Evolutionary conservation across 2,888 invertebrate species (phyloP).

Genomic region (Notodonta ziczac): DNA sequence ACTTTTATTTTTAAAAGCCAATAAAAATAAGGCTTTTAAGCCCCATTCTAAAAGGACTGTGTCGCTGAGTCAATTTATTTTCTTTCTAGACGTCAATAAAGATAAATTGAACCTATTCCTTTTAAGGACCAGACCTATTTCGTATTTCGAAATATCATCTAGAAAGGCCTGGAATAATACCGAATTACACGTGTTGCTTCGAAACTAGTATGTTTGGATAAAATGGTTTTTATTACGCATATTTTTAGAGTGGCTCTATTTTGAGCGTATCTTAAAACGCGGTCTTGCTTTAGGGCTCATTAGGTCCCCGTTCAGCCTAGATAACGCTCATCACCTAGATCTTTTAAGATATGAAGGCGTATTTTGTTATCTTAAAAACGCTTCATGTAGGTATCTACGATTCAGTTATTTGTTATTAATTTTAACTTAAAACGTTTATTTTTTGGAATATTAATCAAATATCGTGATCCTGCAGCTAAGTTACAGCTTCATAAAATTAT

Average conservation of each 20-base stretch:
- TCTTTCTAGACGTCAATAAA: conserved; percentile 30
- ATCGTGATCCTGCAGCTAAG: neutral
- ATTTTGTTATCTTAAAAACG: neutral
- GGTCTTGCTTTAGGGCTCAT: neutral
- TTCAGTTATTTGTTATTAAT: neutral
- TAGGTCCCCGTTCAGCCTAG: neutral
- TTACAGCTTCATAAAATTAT: conserved; percentile 10
- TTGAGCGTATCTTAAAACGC: neutral
- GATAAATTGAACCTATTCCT: conserved; percentile 35
- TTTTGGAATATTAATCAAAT: neutral
- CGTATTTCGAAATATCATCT: conserved; percentile 18
- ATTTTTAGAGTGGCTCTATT: neutral
- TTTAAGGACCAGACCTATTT: conserved; percentile 21
- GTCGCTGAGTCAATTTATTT: conserved; percentile 33
- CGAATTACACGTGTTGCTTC: conserved; percentile 6
- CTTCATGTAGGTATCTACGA: neutral
- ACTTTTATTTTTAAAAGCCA: conserved; percentile 8
- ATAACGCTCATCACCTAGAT: neutral
- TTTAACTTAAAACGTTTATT: neutral
- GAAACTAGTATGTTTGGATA: neutral
- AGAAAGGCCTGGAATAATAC: conserved; percentile 20
- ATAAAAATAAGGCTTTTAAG: conserved; percentile 20
- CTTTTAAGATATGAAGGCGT: neutral
- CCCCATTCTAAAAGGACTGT: conserved; percentile 12
- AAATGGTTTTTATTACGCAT: neutral